phyloP scores from a whole-genome alignment of 2,888 invertebrate species.

The Limnephilus marmoratus region DNA sequence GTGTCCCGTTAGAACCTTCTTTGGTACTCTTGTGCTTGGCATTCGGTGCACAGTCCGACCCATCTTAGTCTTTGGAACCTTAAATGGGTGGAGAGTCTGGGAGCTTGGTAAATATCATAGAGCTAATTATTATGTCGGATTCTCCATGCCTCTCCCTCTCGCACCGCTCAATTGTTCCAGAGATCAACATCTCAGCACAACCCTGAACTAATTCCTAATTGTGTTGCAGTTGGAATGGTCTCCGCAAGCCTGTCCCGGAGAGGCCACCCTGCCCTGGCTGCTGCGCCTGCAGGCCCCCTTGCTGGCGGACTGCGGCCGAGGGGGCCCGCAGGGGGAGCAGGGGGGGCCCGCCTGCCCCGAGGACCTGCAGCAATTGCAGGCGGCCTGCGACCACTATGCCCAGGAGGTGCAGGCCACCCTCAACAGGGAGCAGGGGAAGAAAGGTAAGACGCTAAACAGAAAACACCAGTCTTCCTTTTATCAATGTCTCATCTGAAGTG shows the following conservation, averaged over 20 bases:
- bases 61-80: too few relatives aligned
- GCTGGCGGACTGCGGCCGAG: conserved; percentile 66
- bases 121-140: too few relatives aligned
- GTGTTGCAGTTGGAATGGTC: conserved; percentile 63
- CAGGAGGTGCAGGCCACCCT: conserved; percentile 69
- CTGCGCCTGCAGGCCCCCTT: conserved; percentile 60
- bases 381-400: conserved; percentile 73
- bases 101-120: too few relatives aligned
- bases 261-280: conserved; percentile 62
- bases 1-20: too few relatives aligned
- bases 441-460: conserved; percentile 39
- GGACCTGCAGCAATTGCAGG: conserved; percentile 69
- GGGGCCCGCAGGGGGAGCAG: conserved; percentile 58
- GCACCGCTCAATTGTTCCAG: too few relatives aligned
- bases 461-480: too few relatives aligned
- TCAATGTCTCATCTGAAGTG: too few relatives aligned
- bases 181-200: background rate
- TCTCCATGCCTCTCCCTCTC: too few relatives aligned
- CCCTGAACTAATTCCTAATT: background rate
- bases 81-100: too few relatives aligned
- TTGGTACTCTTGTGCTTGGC: too few relatives aligned
- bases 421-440: conserved; percentile 66
- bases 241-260: conserved; percentile 60
- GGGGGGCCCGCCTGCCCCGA: conserved; percentile 68
- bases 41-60: too few relatives aligned